A percentile compares a stretch with the other conserved stretches of the same genome.
Conservation (phyloP, 2,113 vertebrate species). For the Theristicus caerulescens region DNA sequence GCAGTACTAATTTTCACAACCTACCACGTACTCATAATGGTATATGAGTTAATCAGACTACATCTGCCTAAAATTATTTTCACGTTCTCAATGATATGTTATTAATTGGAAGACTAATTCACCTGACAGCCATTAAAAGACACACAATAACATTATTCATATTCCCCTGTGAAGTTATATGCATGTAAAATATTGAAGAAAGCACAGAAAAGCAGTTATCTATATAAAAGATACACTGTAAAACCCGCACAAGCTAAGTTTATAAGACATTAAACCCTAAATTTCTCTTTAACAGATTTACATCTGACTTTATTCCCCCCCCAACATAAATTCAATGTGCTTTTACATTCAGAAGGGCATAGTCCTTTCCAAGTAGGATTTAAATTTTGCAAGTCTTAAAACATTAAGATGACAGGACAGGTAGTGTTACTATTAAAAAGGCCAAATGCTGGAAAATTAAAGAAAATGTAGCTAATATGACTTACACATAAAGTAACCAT, state of each 20-base stretch:
- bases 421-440: neutral
- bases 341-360: neutral
- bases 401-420: neutral
- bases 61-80: slow-evolving; percentile 32
- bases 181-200: neutral
- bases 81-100: slow-evolving; percentile 24
- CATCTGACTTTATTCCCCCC: neutral
- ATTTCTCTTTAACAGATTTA: neutral
- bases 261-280: neutral
- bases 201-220: neutral
- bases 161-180: slow-evolving; percentile 25
- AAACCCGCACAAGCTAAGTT: neutral
- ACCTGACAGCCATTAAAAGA: slow-evolving; percentile 46
- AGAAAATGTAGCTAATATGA: neutral
- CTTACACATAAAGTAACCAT: neutral
- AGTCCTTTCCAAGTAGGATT: neutral
- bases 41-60: neutral
- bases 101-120: slow-evolving; percentile 48
- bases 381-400: neutral
- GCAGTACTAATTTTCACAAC: neutral
- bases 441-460: neutral
- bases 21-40: neutral
- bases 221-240: neutral
- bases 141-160: slow-evolving; percentile 12
- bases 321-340: neutral